Percentiles rank a stretch among this genome's conserved stretches.
Conservation (phyloP, 1,140 invertebrate species). For the Subanguina moxae region DNA sequence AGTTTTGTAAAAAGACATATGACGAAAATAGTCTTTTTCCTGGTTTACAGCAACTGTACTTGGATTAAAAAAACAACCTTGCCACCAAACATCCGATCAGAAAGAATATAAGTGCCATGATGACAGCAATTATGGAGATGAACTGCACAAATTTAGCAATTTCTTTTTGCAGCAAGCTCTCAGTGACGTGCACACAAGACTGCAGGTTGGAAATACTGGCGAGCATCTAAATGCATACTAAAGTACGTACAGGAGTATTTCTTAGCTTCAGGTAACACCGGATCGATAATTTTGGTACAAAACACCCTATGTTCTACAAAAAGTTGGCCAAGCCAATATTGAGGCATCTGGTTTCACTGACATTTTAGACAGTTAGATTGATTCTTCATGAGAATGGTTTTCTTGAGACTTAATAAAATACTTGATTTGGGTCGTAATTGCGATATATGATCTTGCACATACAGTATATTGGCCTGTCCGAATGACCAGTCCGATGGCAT, state of each 20-base stretch:
- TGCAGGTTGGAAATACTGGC: conserved; percentile 53
- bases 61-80: conserved; percentile 13
- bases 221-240: conserved; percentile 42
- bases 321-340: too few relatives aligned
- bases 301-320: too few relatives aligned
- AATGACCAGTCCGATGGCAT: conserved; percentile 56
- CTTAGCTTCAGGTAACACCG: too few relatives aligned
- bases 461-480: conserved; percentile 57
- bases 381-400: too few relatives aligned
- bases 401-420: too few relatives aligned
- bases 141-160: conserved; percentile 57
- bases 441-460: conserved; percentile 6
- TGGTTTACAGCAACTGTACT: too few relatives aligned
- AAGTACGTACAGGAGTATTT: too few relatives aligned
- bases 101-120: conserved; percentile 53
- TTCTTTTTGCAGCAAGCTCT: conserved; percentile 48
- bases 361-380: too few relatives aligned
- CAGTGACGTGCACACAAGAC: conserved; percentile 38
- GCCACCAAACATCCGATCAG: conserved; percentile 53
- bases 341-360: too few relatives aligned
- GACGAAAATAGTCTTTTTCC: too few relatives aligned
- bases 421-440: background rate
- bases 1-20: too few relatives aligned
- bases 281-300: too few relatives aligned
- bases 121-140: conserved; percentile 50